These are phyloP conservation scores for Stenopsyche tienmushanensis DNA, from an alignment of 1,140 invertebrate genomes.

Conservation along the genomic window DNA sequence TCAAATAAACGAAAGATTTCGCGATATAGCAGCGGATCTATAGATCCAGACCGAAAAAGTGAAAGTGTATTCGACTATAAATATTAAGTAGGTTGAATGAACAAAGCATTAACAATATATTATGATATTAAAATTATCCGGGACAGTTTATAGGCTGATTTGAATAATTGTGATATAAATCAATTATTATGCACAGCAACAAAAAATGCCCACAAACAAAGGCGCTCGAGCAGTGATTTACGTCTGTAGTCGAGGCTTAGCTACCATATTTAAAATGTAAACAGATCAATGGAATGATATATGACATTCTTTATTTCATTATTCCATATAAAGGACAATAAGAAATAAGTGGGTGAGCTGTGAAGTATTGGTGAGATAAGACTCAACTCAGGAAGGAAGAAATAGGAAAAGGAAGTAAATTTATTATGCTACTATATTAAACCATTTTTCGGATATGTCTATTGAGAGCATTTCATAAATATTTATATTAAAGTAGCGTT, in stretches of 20 bases:
- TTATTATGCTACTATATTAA: too few relatives aligned
- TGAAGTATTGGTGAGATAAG: too few relatives aligned
- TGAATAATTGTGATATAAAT: slow-evolving; percentile 31
- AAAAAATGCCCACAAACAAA: slow-evolving; percentile 23
- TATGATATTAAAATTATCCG: slow-evolving; percentile 17
- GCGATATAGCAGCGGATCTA: too few relatives aligned
- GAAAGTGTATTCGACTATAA: neutral
- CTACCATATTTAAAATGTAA: slow-evolving; percentile 24
- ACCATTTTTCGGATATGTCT: too few relatives aligned
- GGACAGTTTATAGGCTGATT: slow-evolving; percentile 17
- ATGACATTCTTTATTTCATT: slow-evolving; percentile 9
- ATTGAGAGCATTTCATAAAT: too few relatives aligned
- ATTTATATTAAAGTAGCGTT: too few relatives aligned
- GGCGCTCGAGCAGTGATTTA: slow-evolving; percentile 18
- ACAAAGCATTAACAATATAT: neutral
- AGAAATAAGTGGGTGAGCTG: too few relatives aligned
- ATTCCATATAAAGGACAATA: slow-evolving; percentile 25
- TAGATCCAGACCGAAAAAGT: neutral
- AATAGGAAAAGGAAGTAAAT: too few relatives aligned
- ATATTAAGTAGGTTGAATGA: neutral
- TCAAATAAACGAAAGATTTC: too few relatives aligned
- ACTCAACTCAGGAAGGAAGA: too few relatives aligned
- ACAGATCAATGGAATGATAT: slow-evolving; percentile 26
- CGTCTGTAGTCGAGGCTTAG: neutral
- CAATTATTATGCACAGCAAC: slow-evolving; percentile 12